These are phyloP conservation scores for Diabrotica balteata DNA, from an alignment of 2,888 invertebrate genomes.

Conservation along the genomic window DNA sequence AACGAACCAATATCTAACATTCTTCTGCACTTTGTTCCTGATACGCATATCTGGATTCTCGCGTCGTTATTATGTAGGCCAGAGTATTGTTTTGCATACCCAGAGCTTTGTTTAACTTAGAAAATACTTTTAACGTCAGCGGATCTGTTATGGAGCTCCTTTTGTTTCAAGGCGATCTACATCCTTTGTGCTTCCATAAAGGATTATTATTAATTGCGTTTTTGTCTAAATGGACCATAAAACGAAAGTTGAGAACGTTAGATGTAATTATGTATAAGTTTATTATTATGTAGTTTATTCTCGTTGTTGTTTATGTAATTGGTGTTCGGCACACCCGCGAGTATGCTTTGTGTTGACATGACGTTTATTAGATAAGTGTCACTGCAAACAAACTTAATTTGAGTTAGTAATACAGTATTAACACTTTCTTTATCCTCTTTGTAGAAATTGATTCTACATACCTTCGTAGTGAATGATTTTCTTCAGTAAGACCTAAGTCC, in stretches of 20 bases:
- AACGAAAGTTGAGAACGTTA: conserved; percentile 18
- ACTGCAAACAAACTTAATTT: too few relatives aligned
- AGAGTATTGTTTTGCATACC: conserved; percentile 29
- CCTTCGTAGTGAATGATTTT: too few relatives aligned
- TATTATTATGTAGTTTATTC: background rate
- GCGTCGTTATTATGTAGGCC: conserved; percentile 28
- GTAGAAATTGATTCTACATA: too few relatives aligned
- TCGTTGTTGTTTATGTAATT: background rate
- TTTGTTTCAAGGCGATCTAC: conserved; percentile 35
- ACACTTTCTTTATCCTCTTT: too few relatives aligned
- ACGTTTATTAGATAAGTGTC: too few relatives aligned
- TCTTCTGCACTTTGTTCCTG: conserved; percentile 7
- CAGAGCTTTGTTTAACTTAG: conserved; percentile 22
- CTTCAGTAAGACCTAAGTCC: too few relatives aligned
- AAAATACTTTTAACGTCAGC: conserved; percentile 14
- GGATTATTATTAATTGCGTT: conserved; percentile 30
- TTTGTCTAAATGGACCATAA: conserved; percentile 30
- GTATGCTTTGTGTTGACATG: too few relatives aligned
- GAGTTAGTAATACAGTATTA: too few relatives aligned
- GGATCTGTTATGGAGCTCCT: conserved; percentile 32
- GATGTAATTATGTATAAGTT: conserved; percentile 8
- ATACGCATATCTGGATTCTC: conserved; percentile 15
- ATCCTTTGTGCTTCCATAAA: conserved; percentile 31
- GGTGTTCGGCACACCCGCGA: background rate
- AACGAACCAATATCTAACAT: conserved; percentile 11